Conservation (phyloP, 2,797 vertebrate genomes). For the Octomys mimax region DNA sequence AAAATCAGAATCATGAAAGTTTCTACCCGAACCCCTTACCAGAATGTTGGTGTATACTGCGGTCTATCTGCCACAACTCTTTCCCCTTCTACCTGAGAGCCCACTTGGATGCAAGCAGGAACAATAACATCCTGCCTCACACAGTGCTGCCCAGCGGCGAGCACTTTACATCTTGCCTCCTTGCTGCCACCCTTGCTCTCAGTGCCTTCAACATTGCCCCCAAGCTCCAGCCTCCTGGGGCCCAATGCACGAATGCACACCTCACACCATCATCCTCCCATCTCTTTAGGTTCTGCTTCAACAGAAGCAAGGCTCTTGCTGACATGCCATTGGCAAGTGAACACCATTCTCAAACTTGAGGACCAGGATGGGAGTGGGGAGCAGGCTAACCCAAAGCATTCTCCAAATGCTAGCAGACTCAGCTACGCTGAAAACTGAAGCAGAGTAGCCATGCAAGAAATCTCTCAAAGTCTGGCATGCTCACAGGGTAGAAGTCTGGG, state of each 20-base stretch:
- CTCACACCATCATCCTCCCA: not conserved
- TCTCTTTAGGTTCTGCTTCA: not conserved
- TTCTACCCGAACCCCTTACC: not conserved
- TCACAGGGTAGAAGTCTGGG: not conserved
- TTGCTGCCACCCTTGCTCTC: not conserved
- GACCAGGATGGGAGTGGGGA: not conserved
- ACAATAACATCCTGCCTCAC: not conserved
- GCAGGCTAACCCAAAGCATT: not conserved
- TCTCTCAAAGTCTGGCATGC: not conserved
- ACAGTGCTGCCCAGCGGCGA: not conserved
- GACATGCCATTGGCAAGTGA: not conserved
- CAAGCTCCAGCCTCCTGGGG: not conserved
- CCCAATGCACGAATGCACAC: not conserved
- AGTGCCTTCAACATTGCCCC: not conserved
- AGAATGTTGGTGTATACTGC: accelerated
- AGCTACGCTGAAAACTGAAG: not conserved
- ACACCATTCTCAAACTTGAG: not conserved
- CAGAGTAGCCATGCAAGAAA: not conserved
- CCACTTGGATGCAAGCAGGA: accelerated
- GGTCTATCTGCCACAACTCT: not conserved
- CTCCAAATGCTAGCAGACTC: not conserved
- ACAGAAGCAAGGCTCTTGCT: not conserved
- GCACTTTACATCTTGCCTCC: too few species aligned
- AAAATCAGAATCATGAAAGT: not conserved
- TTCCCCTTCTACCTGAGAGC: not conserved